Evolutionary conservation across 2,888 invertebrate species (phyloP).

Genomic region (Acrocyrtus sp.): DNA sequence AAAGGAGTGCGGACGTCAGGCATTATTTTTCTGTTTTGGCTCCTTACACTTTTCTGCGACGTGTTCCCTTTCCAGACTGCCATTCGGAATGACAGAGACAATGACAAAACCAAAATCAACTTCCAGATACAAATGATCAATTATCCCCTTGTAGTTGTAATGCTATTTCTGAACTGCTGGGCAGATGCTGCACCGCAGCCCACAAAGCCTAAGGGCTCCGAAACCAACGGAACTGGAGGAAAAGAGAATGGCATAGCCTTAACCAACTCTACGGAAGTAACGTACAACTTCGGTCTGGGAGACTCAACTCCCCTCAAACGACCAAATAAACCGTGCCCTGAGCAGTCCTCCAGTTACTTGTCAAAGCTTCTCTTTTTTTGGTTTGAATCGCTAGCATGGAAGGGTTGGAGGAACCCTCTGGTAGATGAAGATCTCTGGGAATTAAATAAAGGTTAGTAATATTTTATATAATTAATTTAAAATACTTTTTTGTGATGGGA

Average conservation of each 20-base stretch:
- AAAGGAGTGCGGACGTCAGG: conserved; percentile 91
- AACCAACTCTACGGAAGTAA: conserved; percentile 20
- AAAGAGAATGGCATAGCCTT: conserved; percentile 40
- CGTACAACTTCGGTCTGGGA: conserved; percentile 21
- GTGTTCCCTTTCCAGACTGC: conserved; percentile 80
- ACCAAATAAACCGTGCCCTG: conserved; percentile 67
- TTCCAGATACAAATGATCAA: conserved; percentile 50
- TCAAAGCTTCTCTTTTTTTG: conserved; percentile 70
- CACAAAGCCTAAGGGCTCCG: background rate
- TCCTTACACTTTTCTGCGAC: conserved; percentile 78
- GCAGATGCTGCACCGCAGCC: conserved; percentile 72
- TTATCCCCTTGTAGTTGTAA: conserved; percentile 72
- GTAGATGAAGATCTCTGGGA: conserved; percentile 70
- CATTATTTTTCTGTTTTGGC: conserved; percentile 90
- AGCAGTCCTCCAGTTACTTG: conserved; percentile 68
- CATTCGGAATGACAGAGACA: conserved; percentile 60
- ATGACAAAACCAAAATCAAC: conserved; percentile 40
- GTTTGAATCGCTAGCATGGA: conserved; percentile 69
- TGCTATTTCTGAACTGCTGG: conserved; percentile 83
- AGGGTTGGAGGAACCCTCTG: conserved; percentile 69
- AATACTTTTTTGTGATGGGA: too few relatives aligned
- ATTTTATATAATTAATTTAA: too few relatives aligned
- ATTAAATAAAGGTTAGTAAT: too few relatives aligned
- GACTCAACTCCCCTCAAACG: background rate
- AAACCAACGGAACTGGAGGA: background rate